Conservation (phyloP, 2,888 invertebrate species). For the Pachycephus smyrnensis region DNA sequence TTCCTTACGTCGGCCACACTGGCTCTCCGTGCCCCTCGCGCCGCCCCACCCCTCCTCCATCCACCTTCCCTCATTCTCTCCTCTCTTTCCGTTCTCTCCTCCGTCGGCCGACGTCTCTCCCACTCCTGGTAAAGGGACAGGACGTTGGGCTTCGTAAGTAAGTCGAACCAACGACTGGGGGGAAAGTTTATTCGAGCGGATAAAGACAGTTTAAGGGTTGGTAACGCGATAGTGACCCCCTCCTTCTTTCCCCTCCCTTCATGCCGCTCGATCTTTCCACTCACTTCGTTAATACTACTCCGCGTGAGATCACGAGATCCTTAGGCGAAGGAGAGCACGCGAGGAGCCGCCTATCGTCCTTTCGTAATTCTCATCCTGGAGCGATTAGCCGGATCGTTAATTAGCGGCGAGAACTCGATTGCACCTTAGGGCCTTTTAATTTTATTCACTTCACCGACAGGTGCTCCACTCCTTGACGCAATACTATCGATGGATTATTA, state of each 20-base stretch:
- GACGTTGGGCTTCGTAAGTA: constrained; percentile 30
- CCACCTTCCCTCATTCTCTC: not conserved
- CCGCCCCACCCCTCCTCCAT: not conserved
- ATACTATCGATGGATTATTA: not conserved
- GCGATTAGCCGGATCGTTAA: constrained; percentile 41
- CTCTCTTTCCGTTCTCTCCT: not conserved
- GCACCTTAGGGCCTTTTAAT: constrained; percentile 26
- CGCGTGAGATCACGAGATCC: constrained; percentile 21
- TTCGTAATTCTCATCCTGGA: constrained; percentile 5
- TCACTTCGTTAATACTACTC: constrained; percentile 14
- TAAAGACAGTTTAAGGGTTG: constrained; percentile 33
- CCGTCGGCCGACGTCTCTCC: not conserved
- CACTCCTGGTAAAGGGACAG: not conserved
- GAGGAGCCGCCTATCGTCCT: constrained; percentile 21
- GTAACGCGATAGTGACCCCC: constrained; percentile 40
- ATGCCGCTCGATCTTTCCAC: constrained; percentile 7
- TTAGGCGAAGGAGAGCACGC: not conserved
- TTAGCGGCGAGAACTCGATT: constrained; percentile 35
- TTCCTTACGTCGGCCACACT: constrained; percentile 45
- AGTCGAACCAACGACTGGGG: constrained; percentile 21
- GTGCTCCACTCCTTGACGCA: constrained; percentile 19
- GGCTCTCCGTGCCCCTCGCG: constrained; percentile 2
- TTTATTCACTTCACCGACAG: constrained; percentile 37
- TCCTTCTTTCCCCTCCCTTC: constrained; percentile 35
- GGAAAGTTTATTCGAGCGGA: constrained; percentile 29